These are phyloP conservation scores for Spodoptera picta DNA, from an alignment of 2,888 invertebrate genomes.

Conservation along the genomic window DNA sequence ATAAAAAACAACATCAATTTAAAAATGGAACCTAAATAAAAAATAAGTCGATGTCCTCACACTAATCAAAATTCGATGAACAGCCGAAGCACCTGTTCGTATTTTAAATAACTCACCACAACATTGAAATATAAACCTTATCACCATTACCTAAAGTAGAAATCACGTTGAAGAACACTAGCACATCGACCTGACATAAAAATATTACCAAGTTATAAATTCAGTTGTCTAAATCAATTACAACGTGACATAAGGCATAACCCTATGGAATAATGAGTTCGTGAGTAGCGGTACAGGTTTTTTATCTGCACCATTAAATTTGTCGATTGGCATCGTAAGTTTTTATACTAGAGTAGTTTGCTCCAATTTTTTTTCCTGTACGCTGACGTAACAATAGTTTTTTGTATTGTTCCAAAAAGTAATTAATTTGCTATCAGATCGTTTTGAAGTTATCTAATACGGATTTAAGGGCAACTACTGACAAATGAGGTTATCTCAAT, in stretches of 20 bases:
- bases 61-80: conserved; percentile 61
- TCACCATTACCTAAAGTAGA: background rate
- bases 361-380: conserved; percentile 45
- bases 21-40: conserved; percentile 47
- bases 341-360: conserved; percentile 37
- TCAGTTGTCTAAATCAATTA: conserved; percentile 48
- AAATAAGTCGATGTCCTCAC: conserved; percentile 62
- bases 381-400: conserved; percentile 52
- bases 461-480: conserved; percentile 14
- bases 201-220: conserved; percentile 48
- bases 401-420: conserved; percentile 55
- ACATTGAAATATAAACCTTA: conserved; percentile 27
- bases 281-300: conserved; percentile 37
- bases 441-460: conserved; percentile 38
- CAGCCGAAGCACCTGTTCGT: conserved; percentile 50
- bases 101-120: conserved; percentile 34
- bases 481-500: background rate
- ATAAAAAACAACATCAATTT: conserved; percentile 16
- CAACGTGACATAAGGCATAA: conserved; percentile 31
- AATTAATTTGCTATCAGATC: conserved; percentile 57
- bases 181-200: conserved; percentile 24
- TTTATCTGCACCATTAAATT: conserved; percentile 48
- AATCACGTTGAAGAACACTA: conserved; percentile 4
- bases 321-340: conserved; percentile 40
- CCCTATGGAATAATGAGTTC: conserved; percentile 32